Evolutionary conservation across 2,113 vertebrate genomes (phyloP), one percentile per base, ranked within the genome.

Genomic region (Periophthalmodon schlosseri): DNA sequence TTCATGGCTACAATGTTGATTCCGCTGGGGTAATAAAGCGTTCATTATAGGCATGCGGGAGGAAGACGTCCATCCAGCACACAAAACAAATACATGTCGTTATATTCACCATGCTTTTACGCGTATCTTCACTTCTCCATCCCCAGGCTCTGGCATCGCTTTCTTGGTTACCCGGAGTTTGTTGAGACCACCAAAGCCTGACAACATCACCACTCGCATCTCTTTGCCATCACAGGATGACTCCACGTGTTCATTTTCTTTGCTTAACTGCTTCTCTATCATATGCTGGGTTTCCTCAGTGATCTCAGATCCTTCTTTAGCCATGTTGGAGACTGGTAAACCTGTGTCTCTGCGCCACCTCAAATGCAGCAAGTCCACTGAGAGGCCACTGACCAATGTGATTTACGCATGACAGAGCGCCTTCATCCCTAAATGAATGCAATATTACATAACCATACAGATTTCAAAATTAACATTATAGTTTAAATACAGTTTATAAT

Each of bases 91-190:
- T 0, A 33, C 11, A 9, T 46, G 1, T 23, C 14, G 5, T 49
- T 36, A 70, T 78, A 87, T 86, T 94, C 91, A 98, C 97, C 97
- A 98, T 84, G 97, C 95, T 96, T 99, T 99, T 86, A 98, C 96
- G 81, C 96, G 96, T 87, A 98, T 97, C 93, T 97, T 98, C 83
- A 98, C 93, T 91, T 99, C 96, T n/a, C 96, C 95, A 54, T 95
- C 95, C 90, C 94, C 96, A 0, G 96, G 95, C 90, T 98, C 97
- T 13, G 97, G 97, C 96, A 98, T 97, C 76, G 94, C 84, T 92
- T 93, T 97, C 91, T 94, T 93, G 90, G 91, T 90, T 23, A 98
- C 95, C 86, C 96, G 90, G 90, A 99, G 95, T 95, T 99, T 99
- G 95, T 95, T 98, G 39, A 99, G 94, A 68, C 97, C 97, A 33